Conservation (phyloP, 2,113 vertebrate genomes). For the Apus apus region DNA sequence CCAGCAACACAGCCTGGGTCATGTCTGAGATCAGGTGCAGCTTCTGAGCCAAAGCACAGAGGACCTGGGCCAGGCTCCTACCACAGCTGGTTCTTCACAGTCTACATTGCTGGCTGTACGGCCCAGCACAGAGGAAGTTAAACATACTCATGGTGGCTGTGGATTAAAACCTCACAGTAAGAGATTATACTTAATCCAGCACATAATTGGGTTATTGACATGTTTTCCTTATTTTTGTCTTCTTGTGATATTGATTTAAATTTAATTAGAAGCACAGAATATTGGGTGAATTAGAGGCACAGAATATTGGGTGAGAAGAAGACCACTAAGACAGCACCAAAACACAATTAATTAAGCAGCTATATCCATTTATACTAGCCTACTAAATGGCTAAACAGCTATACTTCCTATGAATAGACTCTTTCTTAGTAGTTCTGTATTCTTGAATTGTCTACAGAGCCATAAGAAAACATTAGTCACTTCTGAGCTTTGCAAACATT, state of each 20-base stretch:
- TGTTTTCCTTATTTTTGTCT: not conserved
- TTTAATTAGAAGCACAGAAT: not conserved
- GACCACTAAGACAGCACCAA: accelerated
- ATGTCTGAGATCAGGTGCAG: not conserved
- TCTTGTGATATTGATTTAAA: not conserved
- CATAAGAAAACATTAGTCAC: not conserved
- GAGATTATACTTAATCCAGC: not conserved
- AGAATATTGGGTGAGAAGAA: not conserved
- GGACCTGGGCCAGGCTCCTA: not conserved
- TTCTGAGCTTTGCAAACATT: not conserved
- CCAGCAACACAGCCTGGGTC: not conserved
- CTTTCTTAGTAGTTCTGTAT: not conserved
- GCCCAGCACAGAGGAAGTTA: not conserved
- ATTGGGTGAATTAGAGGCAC: not conserved
- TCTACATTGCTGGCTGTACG: accelerated
- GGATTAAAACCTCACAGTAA: not conserved
- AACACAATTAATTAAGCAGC: not conserved
- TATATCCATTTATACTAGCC: not conserved
- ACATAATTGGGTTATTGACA: not conserved
- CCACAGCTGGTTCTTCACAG: accelerated
- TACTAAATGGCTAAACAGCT: not conserved
- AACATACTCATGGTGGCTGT: not conserved
- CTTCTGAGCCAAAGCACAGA: not conserved
- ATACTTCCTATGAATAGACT: not conserved
- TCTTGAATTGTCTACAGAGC: not conserved